Conservation (phyloP, 2,888 invertebrate genomes). For the Drosophila monieri region DNA sequence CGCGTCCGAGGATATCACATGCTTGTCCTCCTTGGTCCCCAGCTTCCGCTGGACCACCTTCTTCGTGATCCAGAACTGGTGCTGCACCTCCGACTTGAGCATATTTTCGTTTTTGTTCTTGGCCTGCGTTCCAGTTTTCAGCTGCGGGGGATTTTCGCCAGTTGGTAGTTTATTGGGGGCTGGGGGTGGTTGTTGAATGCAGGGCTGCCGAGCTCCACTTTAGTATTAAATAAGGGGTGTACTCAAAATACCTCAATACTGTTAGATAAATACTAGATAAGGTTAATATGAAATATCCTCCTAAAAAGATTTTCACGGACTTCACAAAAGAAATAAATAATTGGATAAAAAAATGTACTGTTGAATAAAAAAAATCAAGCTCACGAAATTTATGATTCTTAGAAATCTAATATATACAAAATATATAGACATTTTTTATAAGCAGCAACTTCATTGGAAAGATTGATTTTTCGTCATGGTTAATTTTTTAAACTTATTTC, state of each 20-base stretch:
- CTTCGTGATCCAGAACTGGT: constrained; percentile 99
- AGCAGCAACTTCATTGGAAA: too few species aligned
- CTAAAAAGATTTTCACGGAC: too few species aligned
- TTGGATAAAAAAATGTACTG: too few species aligned
- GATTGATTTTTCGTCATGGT: too few species aligned
- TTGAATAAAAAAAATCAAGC: too few species aligned
- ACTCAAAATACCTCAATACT: not conserved
- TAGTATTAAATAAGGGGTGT: not conserved
- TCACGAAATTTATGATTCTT: too few species aligned
- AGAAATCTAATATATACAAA: too few species aligned
- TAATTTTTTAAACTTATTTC: not conserved
- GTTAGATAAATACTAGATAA: not conserved
- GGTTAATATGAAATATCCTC: not conserved
- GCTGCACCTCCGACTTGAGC: constrained; percentile 89
- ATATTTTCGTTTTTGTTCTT: constrained; percentile 58
- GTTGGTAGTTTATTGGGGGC: constrained; percentile 11
- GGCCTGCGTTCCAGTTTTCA: constrained; percentile 35
- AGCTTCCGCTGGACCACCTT: constrained; percentile 96
- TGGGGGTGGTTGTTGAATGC: constrained; percentile 16
- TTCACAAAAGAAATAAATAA: too few species aligned
- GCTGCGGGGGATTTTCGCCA: constrained; percentile 32
- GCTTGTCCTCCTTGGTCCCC: constrained; percentile 98
- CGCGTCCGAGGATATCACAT: constrained; percentile 97
- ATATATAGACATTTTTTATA: too few species aligned
- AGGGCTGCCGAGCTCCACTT: constrained; percentile 8